Conservation (phyloP, 2,797 vertebrate species). For the Eulemur coronatus region DNA sequence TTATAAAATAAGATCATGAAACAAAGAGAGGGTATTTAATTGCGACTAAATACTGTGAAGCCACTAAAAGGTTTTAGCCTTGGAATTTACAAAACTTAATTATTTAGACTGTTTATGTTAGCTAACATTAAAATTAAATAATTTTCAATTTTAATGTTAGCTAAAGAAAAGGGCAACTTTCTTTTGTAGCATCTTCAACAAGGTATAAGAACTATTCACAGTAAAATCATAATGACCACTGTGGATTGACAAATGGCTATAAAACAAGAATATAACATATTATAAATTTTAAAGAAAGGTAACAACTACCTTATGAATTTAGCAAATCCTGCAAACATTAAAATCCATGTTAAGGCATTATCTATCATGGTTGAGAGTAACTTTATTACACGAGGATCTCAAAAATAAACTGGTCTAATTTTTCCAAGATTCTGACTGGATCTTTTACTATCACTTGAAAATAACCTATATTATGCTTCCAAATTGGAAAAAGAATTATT, state of each 20-base stretch:
- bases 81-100: constrained; percentile 67
- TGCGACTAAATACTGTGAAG: constrained; percentile 76
- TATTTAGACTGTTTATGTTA: constrained; percentile 46
- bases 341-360: constrained; percentile 60
- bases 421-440: constrained; percentile 49
- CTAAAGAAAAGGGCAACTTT: constrained; percentile 44
- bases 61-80: constrained; percentile 64
- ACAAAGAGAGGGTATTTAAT: constrained; percentile 68
- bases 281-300: constrained; percentile 68
- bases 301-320: constrained; percentile 35
- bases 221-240: constrained; percentile 68
- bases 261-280: constrained; percentile 65
- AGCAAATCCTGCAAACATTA: constrained; percentile 52
- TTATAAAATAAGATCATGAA: constrained; percentile 74
- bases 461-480: constrained; percentile 18
- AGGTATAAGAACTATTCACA: constrained; percentile 51
- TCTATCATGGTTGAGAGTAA: not conserved
- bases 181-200: constrained; percentile 61
- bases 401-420: constrained; percentile 57
- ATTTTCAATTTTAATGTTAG: constrained; percentile 65
- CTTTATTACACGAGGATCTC: constrained; percentile 51
- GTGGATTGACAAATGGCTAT: constrained; percentile 1
- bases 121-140: not conserved
- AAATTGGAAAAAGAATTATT: constrained; percentile 26
- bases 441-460: constrained; percentile 59